Evolutionary conservation across 2,113 vertebrate genomes (phyloP).

Genomic region (Centropus unirufus): DNA sequence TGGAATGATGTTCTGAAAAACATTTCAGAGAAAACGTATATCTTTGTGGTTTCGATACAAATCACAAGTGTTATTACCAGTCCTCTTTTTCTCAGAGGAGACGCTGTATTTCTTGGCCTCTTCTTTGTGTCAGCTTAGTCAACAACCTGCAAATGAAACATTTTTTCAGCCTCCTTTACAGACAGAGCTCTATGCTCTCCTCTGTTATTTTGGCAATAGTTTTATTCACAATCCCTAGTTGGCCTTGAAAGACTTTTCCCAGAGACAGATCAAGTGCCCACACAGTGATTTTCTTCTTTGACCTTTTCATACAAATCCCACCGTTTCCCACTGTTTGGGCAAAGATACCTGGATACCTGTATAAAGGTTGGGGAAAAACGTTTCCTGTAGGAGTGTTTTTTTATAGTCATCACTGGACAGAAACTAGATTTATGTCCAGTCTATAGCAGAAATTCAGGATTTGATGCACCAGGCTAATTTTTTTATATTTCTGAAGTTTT

Average conservation of each 20-base stretch:
- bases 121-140: neutral
- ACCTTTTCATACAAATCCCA: conserved; percentile 9
- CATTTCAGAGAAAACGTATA: neutral
- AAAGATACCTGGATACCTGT: neutral
- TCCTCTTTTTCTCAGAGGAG: conserved; percentile 10
- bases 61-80: neutral
- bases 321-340: neutral
- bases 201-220: neutral
- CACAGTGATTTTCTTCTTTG: neutral
- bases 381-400: neutral
- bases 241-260: neutral
- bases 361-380: neutral
- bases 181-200: neutral
- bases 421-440: neutral
- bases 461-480: conserved; percentile 36
- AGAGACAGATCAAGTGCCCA: neutral
- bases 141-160: neutral
- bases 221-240: conserved; percentile 6
- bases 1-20: neutral
- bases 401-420: neutral
- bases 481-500: conserved; percentile 70
- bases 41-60: conserved; percentile 22
- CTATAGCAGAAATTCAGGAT: neutral
- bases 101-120: neutral
- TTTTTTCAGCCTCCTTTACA: neutral